A percentile compares a stretch with the other conserved stretches of the same genome.
Evolutionary conservation across 2,797 vertebrate species (phyloP).

Genomic region (Myotis pilosus): DNA sequence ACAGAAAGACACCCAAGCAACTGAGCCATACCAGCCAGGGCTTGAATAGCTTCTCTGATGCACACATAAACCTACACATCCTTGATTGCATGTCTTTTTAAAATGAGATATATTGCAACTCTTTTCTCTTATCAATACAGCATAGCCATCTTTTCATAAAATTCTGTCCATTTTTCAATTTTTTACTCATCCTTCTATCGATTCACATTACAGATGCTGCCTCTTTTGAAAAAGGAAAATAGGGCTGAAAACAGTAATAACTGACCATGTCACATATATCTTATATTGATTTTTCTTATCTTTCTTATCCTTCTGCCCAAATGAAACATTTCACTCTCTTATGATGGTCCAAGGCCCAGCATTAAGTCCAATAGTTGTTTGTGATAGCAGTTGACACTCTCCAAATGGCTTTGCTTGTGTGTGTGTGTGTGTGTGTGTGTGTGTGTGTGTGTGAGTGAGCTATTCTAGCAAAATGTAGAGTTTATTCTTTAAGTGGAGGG

Average conservation of each 20-base stretch:
- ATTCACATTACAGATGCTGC: background rate
- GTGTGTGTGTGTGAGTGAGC: background rate
- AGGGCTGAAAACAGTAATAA: background rate
- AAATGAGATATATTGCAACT: background rate
- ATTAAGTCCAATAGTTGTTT: background rate
- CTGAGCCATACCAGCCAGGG: too few species aligned
- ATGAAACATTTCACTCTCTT: constrained; percentile 5
- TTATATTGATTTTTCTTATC: constrained; percentile 17
- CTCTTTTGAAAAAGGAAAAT: background rate
- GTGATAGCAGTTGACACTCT: background rate
- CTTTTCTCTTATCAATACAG: background rate
- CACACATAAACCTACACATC: background rate
- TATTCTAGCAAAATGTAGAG: constrained; percentile 21
- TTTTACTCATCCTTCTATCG: background rate
- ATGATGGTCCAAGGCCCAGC: background rate
- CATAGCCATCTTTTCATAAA: background rate
- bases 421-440: too few species aligned
- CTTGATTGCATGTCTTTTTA: background rate
- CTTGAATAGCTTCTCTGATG: background rate
- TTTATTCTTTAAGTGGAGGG: constrained; percentile 57
- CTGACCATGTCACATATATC: background rate
- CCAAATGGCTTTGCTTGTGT: background rate
- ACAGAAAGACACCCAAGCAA: too few species aligned
- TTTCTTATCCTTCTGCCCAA: background rate
- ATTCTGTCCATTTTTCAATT: background rate